Base-by-base conservation (phyloP, 1,140 invertebrate species). In the Proales similis region DNA sequence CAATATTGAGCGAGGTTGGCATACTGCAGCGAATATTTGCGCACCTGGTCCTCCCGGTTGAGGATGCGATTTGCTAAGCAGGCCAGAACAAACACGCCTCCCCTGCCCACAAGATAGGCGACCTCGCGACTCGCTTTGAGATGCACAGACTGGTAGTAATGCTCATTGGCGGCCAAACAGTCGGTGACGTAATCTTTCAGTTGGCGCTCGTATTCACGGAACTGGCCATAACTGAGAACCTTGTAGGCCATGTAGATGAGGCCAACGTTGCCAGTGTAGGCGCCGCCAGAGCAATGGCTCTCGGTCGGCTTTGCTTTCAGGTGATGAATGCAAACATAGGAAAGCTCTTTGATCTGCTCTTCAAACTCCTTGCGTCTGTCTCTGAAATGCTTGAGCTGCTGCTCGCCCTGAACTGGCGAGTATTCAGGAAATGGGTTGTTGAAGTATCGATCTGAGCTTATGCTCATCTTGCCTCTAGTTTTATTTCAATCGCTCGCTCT, bases 211-310 rank as follows among this genome's bases (percentile, higher is more conserved):
- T 42, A 17, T 19, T 57, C 24, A 9, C 19, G 17, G 14, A 57
- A 30, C n/a, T 19, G 14, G 17, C 32, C n/a, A 42, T 42, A 42
- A 3, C n/a, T 22, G 27, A 57, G 30, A 17, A 57, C 17, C 45
- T 57, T 57, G 27, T 42, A 57, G 36, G 36, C 39, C 51, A 57
- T 57, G 36, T 29, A 57, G 27, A 57, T 22, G 1, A 57, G 51
- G n/a, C 51, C 51, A 12, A 57, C 27, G 45, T 57, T 57, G 12
- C 51, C 51, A 42, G 48, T 53, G 7, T 53, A 53, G 0, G 42
- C 48, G n/a, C 42, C 42, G 0, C 48, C 48, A 53, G 26, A 27
- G 17, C 48, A 53, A 20, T 53, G 42, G 6, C 42, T 53, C 3
- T 32, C 38, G 17, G 33, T 53, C 17, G 48, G 42, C 27, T 53